Conservation (phyloP, 2,888 invertebrate species). For the Folsomia manolachei region DNA sequence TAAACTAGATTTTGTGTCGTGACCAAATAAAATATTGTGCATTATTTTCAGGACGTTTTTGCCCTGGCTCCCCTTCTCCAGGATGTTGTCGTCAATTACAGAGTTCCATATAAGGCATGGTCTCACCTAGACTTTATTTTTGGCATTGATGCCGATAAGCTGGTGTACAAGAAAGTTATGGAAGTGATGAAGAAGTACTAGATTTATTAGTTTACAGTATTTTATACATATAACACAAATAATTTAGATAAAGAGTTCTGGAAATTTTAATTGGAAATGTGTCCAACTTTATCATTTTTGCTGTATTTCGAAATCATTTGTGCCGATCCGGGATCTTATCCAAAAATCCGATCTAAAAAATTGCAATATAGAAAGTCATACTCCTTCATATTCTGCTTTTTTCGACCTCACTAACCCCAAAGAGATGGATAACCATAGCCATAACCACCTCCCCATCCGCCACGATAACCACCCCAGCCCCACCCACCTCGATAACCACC, state of each 20-base stretch:
- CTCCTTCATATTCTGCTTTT: background rate
- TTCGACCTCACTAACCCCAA: no score
- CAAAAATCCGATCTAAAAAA: background rate
- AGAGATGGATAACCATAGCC: background rate
- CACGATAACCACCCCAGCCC: background rate
- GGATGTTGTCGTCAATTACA: conserved; percentile 18
- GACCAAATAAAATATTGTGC: background rate
- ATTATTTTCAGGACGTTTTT: conserved; percentile 17
- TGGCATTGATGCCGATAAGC: conserved; percentile 35
- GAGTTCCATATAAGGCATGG: conserved; percentile 31
- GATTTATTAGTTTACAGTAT: background rate
- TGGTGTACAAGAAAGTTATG: conserved; percentile 37
- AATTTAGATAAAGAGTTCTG: no score
- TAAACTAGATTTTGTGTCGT: background rate
- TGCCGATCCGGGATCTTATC: background rate
- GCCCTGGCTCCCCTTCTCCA: conserved; percentile 17
- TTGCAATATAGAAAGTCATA: background rate
- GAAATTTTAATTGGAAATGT: no score
- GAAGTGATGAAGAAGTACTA: conserved; percentile 16
- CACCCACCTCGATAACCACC: background rate
- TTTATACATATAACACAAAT: background rate
- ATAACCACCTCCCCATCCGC: background rate
- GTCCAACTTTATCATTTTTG: background rate
- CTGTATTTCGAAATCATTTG: background rate
- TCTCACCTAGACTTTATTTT: conserved; percentile 50